These are phyloP conservation scores for Melipona quadrifasciata DNA, from an alignment of 1,140 invertebrate genomes.

Conservation along the genomic window DNA sequence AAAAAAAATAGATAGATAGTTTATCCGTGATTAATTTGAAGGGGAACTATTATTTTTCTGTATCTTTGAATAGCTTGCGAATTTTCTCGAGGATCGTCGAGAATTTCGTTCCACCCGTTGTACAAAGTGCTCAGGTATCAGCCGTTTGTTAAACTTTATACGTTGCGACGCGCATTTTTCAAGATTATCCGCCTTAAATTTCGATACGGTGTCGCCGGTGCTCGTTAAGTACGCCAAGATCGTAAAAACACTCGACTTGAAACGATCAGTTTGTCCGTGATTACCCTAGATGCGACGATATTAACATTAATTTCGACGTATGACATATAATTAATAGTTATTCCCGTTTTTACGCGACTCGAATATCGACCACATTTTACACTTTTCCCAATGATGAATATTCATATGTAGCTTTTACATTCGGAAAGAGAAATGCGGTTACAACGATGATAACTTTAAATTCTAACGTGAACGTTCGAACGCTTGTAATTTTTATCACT, in stretches of 20 bases:
- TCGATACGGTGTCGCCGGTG: not conserved
- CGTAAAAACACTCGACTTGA: not conserved
- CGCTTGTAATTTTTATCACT: not conserved
- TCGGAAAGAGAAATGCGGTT: not conserved
- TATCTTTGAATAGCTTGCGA: not conserved
- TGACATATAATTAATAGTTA: not conserved
- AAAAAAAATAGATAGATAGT: not conserved
- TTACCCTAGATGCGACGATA: conserved; percentile 11
- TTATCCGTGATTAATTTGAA: too few relatives aligned
- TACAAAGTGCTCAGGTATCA: not conserved
- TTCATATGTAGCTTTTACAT: not conserved
- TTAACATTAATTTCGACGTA: conserved; percentile 20
- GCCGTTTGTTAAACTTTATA: conserved; percentile 22
- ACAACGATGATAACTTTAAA: not conserved
- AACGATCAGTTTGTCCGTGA: not conserved
- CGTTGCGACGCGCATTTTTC: not conserved
- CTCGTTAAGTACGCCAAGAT: not conserved
- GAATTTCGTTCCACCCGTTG: conserved; percentile 20
- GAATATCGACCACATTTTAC: not conserved
- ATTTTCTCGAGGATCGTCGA: not conserved
- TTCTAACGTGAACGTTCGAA: not conserved
- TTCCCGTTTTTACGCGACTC: not conserved
- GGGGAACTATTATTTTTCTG: not conserved
- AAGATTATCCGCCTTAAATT: conserved; percentile 35
- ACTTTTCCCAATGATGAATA: not conserved